Conservation (phyloP, 2,888 invertebrate species). For the Falcaria lacertinaria region DNA sequence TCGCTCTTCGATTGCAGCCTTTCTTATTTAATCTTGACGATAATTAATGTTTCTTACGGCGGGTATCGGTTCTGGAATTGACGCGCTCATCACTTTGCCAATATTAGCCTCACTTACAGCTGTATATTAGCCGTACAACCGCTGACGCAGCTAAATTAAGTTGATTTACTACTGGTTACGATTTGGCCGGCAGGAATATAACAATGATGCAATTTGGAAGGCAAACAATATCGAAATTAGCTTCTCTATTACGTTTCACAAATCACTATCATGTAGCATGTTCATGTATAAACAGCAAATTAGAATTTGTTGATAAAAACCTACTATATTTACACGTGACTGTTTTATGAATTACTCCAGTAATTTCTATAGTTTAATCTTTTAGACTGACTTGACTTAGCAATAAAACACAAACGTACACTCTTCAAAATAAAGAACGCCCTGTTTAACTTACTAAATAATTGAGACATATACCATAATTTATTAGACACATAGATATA, state of each 20-base stretch:
- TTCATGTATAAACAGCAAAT: background rate
- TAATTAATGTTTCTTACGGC: slow-evolving; percentile 65
- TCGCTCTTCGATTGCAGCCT: slow-evolving; percentile 59
- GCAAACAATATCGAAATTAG: slow-evolving; percentile 33
- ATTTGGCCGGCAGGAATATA: slow-evolving; percentile 22
- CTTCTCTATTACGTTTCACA: slow-evolving; percentile 27
- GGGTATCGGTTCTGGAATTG: slow-evolving; percentile 24
- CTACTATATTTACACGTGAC: background rate
- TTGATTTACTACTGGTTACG: slow-evolving; percentile 18
- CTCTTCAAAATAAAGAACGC: no score
- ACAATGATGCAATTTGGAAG: slow-evolving; percentile 35
- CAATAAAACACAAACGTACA: no score
- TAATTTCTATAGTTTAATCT: no score
- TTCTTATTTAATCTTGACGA: slow-evolving; percentile 71
- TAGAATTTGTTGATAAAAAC: background rate
- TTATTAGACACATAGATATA: slow-evolving; percentile 18
- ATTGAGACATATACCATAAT: background rate
- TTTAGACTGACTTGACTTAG: no score
- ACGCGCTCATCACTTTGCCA: slow-evolving; percentile 19
- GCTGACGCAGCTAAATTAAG: slow-evolving; percentile 17
- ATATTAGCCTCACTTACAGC: background rate
- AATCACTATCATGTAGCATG: background rate
- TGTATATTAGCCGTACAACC: slow-evolving; percentile 1
- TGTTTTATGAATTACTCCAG: background rate
- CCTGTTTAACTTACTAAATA: no score